Evolutionary conservation across 2,113 vertebrate genomes (phyloP), one percentile per base, ranked within the genome.

Genomic region (Aphelocoma coerulescens): DNA sequence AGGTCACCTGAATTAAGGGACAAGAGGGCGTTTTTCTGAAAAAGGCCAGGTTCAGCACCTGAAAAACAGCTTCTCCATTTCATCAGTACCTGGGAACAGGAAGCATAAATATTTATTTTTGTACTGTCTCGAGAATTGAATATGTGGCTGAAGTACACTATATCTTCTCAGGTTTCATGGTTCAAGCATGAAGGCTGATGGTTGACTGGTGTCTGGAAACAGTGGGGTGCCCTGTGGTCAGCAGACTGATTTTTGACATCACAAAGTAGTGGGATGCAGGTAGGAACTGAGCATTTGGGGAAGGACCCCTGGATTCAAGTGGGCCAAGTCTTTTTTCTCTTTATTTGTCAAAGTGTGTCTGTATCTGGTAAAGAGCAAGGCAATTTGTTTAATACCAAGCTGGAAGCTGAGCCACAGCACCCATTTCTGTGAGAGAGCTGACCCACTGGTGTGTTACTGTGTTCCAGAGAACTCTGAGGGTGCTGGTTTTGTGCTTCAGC

Each of bases 371-470:
- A 76, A 73, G 55, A 57, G 27, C 44, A 73, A 44, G 83, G 30
- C 7, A 52, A 23, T 54, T 51, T 72, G 10, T 67, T 78, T 76
- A 35, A 43, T 68, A 18, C 6, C 11, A 17, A 9, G 16, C 44
- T 61, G 37, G 52, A 76, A 49, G 44, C 51, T 79, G 58, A 79
- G 35, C 23, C 24, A 35, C 27, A 73, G 51, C 51, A 35, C 71
- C 65, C 35, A 4, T 76, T 91, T 44, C 28, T 22, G 1, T 30
- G 28, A 54, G 20, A 55, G 15, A 41, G 13, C 23, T 88, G 63
- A 57, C 22, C 41, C 0, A 0, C 32, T 66, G 26, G 2, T 5
- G 9, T 41, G 30, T 16, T 58, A 27, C 37, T 79, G 28, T 28
- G 16, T 71, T n/a, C 43, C n/a, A 27, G 61, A 68, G 39, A 1